These are phyloP conservation scores for Dorcus hopei DNA, from an alignment of 2,888 invertebrate genomes.

Conservation along the genomic window DNA sequence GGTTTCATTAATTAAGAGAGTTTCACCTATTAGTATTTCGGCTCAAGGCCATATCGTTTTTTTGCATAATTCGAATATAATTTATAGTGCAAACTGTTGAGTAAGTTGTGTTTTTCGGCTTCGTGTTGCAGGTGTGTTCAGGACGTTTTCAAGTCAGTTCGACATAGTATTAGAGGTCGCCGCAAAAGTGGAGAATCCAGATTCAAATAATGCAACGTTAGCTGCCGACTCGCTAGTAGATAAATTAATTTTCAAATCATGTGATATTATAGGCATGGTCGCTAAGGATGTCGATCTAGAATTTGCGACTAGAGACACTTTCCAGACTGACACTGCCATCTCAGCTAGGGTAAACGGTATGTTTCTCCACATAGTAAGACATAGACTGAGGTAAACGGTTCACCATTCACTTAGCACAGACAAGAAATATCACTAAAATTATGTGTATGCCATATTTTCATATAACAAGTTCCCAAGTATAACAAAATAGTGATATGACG, in stretches of 20 bases:
- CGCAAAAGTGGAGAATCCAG: constrained; percentile 72
- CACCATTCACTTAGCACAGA: too few relatives aligned
- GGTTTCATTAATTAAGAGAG: too few relatives aligned
- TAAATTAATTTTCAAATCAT: constrained; percentile 78
- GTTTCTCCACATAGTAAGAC: constrained; percentile 25
- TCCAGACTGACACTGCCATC: constrained; percentile 87
- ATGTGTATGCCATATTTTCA: too few relatives aligned
- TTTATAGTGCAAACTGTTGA: too few relatives aligned
- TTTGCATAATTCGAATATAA: too few relatives aligned
- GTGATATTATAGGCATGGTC: constrained; percentile 79
- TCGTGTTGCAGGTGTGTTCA: constrained; percentile 59
- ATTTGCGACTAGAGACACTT: constrained; percentile 83
- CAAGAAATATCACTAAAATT: too few relatives aligned
- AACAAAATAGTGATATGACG: too few relatives aligned
- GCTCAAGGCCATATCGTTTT: too few relatives aligned
- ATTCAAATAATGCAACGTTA: constrained; percentile 50
- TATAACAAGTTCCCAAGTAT: too few relatives aligned
- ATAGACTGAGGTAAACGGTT: too few relatives aligned
- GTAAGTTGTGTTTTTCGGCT: not conserved
- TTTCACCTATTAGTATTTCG: too few relatives aligned
- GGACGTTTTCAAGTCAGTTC: constrained; percentile 84
- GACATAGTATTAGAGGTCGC: constrained; percentile 85
- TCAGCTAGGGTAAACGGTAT: constrained; percentile 76
- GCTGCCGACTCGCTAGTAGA: constrained; percentile 70
- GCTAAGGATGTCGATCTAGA: constrained; percentile 85